phyloP scores from a whole-genome alignment of 2,888 invertebrate genomes.

The Loripinus fragilis region DNA sequence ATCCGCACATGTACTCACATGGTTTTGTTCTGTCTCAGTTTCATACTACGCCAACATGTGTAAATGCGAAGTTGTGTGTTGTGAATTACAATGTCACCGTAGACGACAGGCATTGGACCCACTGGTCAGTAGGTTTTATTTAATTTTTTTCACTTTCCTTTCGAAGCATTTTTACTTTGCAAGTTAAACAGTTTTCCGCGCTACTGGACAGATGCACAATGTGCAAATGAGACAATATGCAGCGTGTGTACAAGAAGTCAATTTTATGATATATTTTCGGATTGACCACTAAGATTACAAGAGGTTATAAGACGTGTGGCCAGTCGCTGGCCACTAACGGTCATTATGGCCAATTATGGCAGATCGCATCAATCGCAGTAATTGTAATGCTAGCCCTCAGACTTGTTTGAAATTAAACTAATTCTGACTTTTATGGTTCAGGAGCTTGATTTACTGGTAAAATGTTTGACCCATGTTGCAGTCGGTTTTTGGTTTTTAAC shows the following conservation, averaged over 20 bases:
- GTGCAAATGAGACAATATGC: slow-evolving; percentile 21
- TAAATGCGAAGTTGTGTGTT: too few species aligned
- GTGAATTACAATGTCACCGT: too few species aligned
- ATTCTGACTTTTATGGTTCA: slow-evolving; percentile 58
- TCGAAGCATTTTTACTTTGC: too few species aligned
- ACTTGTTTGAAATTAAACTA: slow-evolving; percentile 57
- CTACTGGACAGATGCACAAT: slow-evolving; percentile 15
- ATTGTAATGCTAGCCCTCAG: slow-evolving; percentile 45
- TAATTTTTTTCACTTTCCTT: too few species aligned
- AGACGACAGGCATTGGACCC: too few species aligned
- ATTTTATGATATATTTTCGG: slow-evolving; percentile 50
- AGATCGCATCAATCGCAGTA: slow-evolving; percentile 48
- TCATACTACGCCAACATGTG: too few species aligned
- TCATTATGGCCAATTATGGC: slow-evolving; percentile 51
- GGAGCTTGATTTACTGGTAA: slow-evolving; percentile 53
- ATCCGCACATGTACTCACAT: too few species aligned
- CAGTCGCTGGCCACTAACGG: slow-evolving; percentile 48
- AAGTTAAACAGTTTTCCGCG: slow-evolving; percentile 26
- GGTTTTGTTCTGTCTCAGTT: too few species aligned
- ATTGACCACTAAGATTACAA: slow-evolving; percentile 56
- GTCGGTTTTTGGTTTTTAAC: slow-evolving; percentile 16
- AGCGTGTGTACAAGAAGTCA: slow-evolving; percentile 12
- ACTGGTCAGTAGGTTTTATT: too few species aligned
- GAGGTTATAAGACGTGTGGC: slow-evolving; percentile 60
- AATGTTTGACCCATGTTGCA: slow-evolving; percentile 40